These are phyloP conservation scores for Drepana arcuata DNA, from an alignment of 1,140 invertebrate species.

Conservation along the genomic window DNA sequence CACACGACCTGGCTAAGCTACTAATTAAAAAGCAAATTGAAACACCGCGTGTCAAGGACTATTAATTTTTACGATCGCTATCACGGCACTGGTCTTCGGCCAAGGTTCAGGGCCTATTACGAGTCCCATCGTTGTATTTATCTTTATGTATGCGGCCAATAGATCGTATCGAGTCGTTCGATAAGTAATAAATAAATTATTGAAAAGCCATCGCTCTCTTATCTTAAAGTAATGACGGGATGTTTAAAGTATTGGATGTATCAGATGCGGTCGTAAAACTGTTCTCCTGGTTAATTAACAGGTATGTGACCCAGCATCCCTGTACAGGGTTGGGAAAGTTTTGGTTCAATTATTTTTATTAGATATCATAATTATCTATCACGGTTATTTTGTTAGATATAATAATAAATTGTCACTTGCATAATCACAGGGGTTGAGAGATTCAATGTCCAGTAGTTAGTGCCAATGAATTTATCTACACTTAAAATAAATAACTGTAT, in stretches of 20 bases:
- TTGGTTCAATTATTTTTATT: too few relatives aligned
- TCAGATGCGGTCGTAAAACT: constrained; percentile 11
- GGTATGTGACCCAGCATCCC: too few relatives aligned
- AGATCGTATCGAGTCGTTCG: constrained; percentile 26
- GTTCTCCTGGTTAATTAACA: too few relatives aligned
- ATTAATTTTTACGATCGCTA: constrained; percentile 50
- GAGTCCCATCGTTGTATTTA: constrained; percentile 23
- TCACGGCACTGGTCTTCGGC: constrained; percentile 14
- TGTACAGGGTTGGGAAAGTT: too few relatives aligned
- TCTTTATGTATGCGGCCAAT: constrained; percentile 36
- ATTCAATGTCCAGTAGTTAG: too few relatives aligned
- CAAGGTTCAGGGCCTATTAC: constrained; percentile 16
- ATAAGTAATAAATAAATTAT: constrained; percentile 34
- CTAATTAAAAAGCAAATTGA: constrained; percentile 55
- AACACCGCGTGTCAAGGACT: constrained; percentile 33
- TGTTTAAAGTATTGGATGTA: constrained; percentile 11
- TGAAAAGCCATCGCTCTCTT: constrained; percentile 18
- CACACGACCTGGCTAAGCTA: constrained; percentile 10
- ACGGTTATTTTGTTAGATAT: too few relatives aligned
- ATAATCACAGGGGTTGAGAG: too few relatives aligned
- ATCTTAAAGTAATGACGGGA: constrained; percentile 11
- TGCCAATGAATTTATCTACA: too few relatives aligned
- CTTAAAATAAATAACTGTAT: too few relatives aligned
- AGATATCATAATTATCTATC: too few relatives aligned
- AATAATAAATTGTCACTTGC: too few relatives aligned